These are phyloP conservation scores for Oreocharis arfaki DNA, from an alignment of 2,113 vertebrate genomes.

Conservation along the genomic window DNA sequence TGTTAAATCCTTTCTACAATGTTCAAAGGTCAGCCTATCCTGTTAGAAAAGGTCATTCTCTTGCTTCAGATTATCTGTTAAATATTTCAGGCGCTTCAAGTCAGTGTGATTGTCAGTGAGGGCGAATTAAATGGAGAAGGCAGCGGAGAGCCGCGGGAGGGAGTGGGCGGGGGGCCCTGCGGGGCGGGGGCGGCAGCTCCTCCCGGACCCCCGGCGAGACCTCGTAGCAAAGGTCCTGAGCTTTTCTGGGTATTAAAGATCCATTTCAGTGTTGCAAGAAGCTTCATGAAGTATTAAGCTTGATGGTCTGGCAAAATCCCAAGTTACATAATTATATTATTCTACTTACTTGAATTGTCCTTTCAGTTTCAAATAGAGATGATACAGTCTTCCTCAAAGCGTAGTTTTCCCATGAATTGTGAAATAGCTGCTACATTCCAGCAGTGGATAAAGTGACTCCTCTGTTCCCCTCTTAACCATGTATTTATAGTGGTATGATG, in stretches of 20 bases:
- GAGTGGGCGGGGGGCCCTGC: background rate
- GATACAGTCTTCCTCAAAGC: background rate
- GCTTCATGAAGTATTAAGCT: background rate
- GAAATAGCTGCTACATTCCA: background rate
- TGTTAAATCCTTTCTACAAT: background rate
- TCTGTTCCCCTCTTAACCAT: background rate
- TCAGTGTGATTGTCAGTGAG: background rate
- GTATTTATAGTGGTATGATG: background rate
- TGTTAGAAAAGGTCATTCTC: background rate
- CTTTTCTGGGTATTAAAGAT: background rate
- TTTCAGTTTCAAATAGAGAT: background rate
- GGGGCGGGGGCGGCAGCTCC: background rate
- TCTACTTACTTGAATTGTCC: slow-evolving; percentile 12
- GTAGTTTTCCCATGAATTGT: background rate
- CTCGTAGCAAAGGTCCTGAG: background rate
- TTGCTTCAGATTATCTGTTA: background rate
- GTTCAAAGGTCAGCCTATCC: slow-evolving; percentile 3
- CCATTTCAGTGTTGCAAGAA: background rate
- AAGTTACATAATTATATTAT: slow-evolving; percentile 52
- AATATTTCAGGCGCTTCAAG: background rate
- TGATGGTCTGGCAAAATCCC: slow-evolving; percentile 16
- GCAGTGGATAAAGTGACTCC: background rate
- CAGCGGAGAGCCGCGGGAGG: background rate
- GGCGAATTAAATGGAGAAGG: background rate
- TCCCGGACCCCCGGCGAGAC: background rate